Conservation (phyloP, 2,797 vertebrate species). For the Rhabdophis nuchalis region DNA sequence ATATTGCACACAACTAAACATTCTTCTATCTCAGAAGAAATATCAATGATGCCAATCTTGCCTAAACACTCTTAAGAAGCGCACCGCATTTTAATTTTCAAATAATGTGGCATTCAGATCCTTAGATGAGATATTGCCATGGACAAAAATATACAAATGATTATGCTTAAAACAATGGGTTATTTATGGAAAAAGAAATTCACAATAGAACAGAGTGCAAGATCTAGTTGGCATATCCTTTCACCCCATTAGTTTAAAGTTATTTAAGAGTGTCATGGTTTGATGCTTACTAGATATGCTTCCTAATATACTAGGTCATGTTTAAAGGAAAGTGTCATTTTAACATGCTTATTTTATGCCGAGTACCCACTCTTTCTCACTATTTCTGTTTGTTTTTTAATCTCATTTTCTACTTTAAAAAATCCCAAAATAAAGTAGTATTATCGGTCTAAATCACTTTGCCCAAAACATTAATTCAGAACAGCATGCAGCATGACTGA, state of each 20-base stretch:
- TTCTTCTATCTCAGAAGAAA: not conserved
- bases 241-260: slow-evolving; percentile 34
- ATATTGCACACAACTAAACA: not conserved
- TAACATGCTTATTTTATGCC: slow-evolving; percentile 27
- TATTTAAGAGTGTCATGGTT: slow-evolving; percentile 30
- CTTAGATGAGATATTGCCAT: slow-evolving; percentile 39
- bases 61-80: not conserved
- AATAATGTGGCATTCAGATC: slow-evolving; percentile 33
- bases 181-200: slow-evolving; percentile 47
- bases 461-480: not conserved
- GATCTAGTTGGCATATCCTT: slow-evolving; percentile 36
- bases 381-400: slow-evolving; percentile 16
- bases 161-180: slow-evolving; percentile 44
- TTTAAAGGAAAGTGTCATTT: slow-evolving; percentile 35
- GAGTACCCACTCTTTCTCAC: slow-evolving; percentile 44
- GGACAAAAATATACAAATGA: slow-evolving; percentile 45
- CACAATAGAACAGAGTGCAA: slow-evolving; percentile 40
- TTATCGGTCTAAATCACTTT: not conserved
- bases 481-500: not conserved
- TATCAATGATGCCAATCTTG: not conserved
- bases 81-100: not conserved
- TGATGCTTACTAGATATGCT: slow-evolving; percentile 34
- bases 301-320: not conserved
- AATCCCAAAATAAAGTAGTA: not conserved
- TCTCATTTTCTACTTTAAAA: not conserved